Evolutionary conservation across 1,140 invertebrate genomes (phyloP), one percentile per base, ranked within the genome.

Genomic region (Phthorimaea operculella): DNA sequence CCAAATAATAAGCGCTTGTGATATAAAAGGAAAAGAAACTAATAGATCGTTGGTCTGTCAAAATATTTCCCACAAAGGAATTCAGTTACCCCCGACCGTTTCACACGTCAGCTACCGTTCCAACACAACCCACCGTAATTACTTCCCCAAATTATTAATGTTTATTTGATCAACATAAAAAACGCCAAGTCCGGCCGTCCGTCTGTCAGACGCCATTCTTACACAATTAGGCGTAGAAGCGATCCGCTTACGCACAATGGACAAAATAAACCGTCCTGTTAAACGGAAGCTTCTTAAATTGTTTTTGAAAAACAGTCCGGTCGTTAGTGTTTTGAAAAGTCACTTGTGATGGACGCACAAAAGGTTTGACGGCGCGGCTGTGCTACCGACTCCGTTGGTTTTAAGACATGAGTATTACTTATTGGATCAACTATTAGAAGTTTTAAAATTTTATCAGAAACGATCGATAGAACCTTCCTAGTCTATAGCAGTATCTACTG

Each of bases 281-380:
- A 66, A 71, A 72, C 71, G 75, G 75, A 76, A 78, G 75, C 73
- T 62, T 73, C 72, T 76, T 65, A 67, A 60, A 69, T 66, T 74
- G 70, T 77, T 75, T 75, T 74, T 64, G 68, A 72, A 71, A 71
- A 72, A 76, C 71, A 70, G 57, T 64, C 39, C 14, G 53, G 55
- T 63, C 54, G 60, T 59, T 63, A 63, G 60, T 28, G 12, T 60
- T 58, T 52, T 50, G 51, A 51, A 42, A 63, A 57, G 60, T 63
- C 59, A 64, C 56, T 58, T 21, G 53, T 57, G 57, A 58, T 52
- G 56, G 53, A 34, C 51, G 52, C 58, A 59, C 59, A 61, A 60
- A 28, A 50, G 48, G 48, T 18, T 50, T 57, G 61, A 52, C 47
- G 51, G 44, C 55, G 51, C 45, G 52, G 60, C 33, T 16, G 52